Conservation (phyloP, 2,797 vertebrate species). For the Poecilia gillii region DNA sequence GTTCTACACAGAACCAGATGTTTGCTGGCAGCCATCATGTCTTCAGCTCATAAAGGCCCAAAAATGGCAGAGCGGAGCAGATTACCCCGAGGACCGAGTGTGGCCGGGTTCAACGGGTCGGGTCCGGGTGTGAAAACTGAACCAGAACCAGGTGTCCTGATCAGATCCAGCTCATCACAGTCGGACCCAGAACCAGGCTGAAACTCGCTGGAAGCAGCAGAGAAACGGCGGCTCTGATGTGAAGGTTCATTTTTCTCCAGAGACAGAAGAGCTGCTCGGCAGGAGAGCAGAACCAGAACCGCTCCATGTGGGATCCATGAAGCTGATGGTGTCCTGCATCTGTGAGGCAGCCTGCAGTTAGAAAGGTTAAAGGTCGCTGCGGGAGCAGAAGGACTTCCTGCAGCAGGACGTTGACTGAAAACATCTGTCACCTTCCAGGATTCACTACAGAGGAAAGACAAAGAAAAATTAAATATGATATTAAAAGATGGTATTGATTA, state of each 20-base stretch:
- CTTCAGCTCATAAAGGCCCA: not conserved
- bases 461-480: not conserved
- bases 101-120: not conserved
- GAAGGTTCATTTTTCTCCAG: not conserved
- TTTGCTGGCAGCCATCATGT: not conserved
- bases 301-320: not conserved
- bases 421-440: not conserved
- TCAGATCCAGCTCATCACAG: not conserved
- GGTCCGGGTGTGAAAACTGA: not conserved
- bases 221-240: not conserved
- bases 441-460: not conserved
- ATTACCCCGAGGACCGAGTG: not conserved
- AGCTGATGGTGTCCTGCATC: not conserved
- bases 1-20: not conserved
- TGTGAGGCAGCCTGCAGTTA: not conserved
- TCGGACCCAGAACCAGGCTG: not conserved
- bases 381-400: not conserved
- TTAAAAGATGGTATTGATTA: not conserved
- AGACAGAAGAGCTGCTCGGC: not conserved
- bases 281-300: not conserved
- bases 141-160: not conserved
- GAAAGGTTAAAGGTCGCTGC: not conserved
- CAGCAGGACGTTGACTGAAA: not conserved
- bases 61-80: not conserved
- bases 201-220: not conserved